Percentiles rank a stretch among this genome's conserved stretches.
Evolutionary conservation across 1,140 invertebrate species (phyloP).

Genomic region (Brachionus rotundiformis): DNA sequence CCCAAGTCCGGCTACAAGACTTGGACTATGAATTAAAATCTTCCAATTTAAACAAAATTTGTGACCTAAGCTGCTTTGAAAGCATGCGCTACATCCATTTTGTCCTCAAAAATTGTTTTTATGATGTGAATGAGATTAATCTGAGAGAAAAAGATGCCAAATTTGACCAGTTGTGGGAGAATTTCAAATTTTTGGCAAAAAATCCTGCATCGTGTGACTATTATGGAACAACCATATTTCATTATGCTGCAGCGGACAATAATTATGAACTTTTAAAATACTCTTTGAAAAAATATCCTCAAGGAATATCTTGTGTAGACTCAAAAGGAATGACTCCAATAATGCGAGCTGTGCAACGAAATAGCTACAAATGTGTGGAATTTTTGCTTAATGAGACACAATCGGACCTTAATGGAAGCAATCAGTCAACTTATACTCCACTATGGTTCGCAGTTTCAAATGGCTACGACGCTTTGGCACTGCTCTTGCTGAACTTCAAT

Average conservation of each 20-base stretch:
- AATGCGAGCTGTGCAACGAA: slow-evolving; percentile 45
- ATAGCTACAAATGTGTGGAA: slow-evolving; percentile 31
- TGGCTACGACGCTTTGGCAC: slow-evolving; percentile 23
- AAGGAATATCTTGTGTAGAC: slow-evolving; percentile 9
- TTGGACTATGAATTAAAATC: neutral
- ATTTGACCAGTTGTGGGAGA: slow-evolving; percentile 14
- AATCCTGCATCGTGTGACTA: slow-evolving; percentile 47
- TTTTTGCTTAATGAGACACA: slow-evolving; percentile 38
- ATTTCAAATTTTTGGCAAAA: slow-evolving; percentile 49
- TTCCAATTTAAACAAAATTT: neutral
- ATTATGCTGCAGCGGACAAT: slow-evolving; percentile 42
- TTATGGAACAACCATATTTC: slow-evolving; percentile 45
- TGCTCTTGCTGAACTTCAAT: slow-evolving; percentile 29
- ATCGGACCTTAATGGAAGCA: slow-evolving; percentile 40
- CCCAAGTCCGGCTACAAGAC: neutral
- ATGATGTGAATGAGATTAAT: neutral
- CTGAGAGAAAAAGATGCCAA: neutral
- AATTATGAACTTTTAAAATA: neutral
- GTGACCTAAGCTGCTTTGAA: slow-evolving; percentile 47
- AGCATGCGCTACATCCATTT: slow-evolving; percentile 34
- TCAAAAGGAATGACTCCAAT: slow-evolving; percentile 51
- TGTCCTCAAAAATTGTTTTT: slow-evolving; percentile 32
- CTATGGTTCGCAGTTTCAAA: slow-evolving; percentile 44
- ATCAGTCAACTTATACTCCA: slow-evolving; percentile 39
- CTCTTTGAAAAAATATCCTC: slow-evolving; percentile 26